Evolutionary conservation across 2,113 vertebrate species (phyloP).

Genomic region (Centropristis striata): DNA sequence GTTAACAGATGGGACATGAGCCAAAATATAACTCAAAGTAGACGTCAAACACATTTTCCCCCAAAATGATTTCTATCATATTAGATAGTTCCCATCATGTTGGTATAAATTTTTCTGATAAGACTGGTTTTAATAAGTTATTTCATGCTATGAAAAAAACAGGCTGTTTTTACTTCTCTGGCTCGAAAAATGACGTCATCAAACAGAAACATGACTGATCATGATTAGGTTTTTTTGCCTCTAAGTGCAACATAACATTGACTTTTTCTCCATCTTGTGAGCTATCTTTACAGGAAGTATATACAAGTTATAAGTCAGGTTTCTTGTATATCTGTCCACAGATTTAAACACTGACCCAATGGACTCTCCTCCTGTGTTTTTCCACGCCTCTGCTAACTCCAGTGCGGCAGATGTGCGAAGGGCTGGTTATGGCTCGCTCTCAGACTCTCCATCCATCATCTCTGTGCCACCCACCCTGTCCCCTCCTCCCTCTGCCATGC

Average conservation of each 20-base stretch:
- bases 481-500: conserved; percentile 76
- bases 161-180: no score
- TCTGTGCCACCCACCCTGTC: conserved; percentile 80
- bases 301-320: neutral
- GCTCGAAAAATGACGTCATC: no score
- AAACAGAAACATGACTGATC: neutral
- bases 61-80: no score
- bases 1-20: no score
- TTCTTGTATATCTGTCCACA: conserved; percentile 39
- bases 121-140: no score
- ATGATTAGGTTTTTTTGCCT: neutral
- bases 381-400: conserved; percentile 62
- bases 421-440: conserved; percentile 79
- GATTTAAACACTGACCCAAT: conserved; percentile 74
- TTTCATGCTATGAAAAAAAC: no score
- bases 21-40: no score
- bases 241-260: neutral
- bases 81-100: no score
- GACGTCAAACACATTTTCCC: no score
- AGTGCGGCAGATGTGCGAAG: conserved; percentile 43
- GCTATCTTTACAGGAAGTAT: neutral
- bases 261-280: neutral
- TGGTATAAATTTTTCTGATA: no score
- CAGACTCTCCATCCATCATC: conserved; percentile 83
- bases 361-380: conserved; percentile 72